These are phyloP conservation scores for Orthosia gracilis DNA, from an alignment of 2,888 invertebrate genomes.

Conservation along the genomic window DNA sequence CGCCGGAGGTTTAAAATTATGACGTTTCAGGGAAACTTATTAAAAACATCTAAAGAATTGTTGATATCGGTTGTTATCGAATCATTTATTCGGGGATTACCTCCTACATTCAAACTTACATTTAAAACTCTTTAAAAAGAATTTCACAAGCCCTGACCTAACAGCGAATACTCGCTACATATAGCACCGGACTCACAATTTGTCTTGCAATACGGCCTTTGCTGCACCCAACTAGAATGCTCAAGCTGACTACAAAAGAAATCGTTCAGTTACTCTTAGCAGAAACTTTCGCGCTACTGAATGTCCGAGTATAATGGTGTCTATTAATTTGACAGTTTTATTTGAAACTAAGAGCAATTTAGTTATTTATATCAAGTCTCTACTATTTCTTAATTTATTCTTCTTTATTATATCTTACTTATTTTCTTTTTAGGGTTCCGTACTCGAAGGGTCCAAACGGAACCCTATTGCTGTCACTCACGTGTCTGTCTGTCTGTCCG, in stretches of 20 bases:
- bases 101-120: no score
- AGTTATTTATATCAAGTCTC: neutral
- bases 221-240: conserved; percentile 71
- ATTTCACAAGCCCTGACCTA: conserved; percentile 12
- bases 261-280: conserved; percentile 60
- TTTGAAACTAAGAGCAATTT: neutral
- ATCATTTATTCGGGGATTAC: no score
- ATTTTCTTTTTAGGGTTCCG: neutral
- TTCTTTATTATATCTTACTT: neutral
- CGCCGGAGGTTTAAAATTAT: no score
- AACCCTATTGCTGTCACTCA: no score
- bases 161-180: conserved; percentile 49
- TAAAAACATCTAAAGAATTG: no score
- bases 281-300: conserved; percentile 36
- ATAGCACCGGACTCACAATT: conserved; percentile 74
- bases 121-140: neutral
- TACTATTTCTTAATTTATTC: neutral
- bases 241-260: conserved; percentile 73
- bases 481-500: no score
- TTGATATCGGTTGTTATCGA: no score
- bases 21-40: no score
- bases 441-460: no score
- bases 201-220: conserved; percentile 73
- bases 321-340: conserved; percentile 26
- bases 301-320: conserved; percentile 21